Conservation (phyloP, 2,888 invertebrate genomes). For the Rhimphoctona megacephalus region DNA sequence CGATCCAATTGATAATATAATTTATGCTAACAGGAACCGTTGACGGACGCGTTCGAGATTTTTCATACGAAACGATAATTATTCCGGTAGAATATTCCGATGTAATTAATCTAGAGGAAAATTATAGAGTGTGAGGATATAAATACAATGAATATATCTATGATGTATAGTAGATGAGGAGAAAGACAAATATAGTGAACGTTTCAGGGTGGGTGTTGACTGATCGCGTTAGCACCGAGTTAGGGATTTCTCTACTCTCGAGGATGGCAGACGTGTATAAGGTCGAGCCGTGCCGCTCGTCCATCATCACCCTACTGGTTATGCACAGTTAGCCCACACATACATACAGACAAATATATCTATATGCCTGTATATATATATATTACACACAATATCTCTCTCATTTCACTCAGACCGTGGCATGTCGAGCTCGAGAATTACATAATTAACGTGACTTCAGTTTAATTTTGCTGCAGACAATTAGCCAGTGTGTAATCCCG, state of each 20-base stretch:
- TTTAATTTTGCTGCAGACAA: constrained; percentile 83
- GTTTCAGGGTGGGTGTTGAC: constrained; percentile 80
- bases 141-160: constrained; percentile 37
- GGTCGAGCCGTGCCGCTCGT: constrained; percentile 77
- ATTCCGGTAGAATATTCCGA: constrained; percentile 79
- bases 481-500: constrained; percentile 74
- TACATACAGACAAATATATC: constrained; percentile 15
- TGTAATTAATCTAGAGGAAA: constrained; percentile 83
- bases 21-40: constrained; percentile 53
- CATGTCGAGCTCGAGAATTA: constrained; percentile 76
- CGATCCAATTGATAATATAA: constrained; percentile 22
- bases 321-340: constrained; percentile 69
- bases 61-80: constrained; percentile 78
- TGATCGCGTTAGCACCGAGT: constrained; percentile 84
- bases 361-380: constrained; percentile 13
- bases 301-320: constrained; percentile 79
- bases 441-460: constrained; percentile 84
- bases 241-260: constrained; percentile 82
- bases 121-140: constrained; percentile 78
- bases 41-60: constrained; percentile 60
- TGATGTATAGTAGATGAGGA: constrained; percentile 34
- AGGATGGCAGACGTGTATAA: constrained; percentile 79
- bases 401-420: constrained; percentile 63
- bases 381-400: constrained; percentile 19
- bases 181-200: constrained; percentile 61